phyloP scores from a whole-genome alignment of 2,113 vertebrate species.

The Zootoca vivipara region DNA sequence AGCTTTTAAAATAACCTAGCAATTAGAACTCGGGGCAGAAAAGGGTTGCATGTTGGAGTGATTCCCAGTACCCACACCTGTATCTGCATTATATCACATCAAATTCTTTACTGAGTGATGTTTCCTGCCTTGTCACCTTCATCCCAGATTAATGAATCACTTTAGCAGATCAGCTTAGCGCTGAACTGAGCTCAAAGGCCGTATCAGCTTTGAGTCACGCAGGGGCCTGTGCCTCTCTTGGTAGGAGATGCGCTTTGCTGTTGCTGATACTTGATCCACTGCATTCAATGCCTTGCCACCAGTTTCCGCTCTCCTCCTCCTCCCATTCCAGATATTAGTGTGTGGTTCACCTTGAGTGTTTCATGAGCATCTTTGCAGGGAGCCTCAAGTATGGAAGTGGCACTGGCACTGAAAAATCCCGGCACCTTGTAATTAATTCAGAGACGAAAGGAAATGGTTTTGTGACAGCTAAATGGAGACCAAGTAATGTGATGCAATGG shows the following conservation, averaged over 20 bases:
- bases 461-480: conserved; percentile 69
- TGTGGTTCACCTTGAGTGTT: conserved; percentile 55
- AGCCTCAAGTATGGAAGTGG: conserved; percentile 36
- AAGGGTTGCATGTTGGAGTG: conserved; percentile 33
- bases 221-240: conserved; percentile 59
- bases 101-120: conserved; percentile 66
- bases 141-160: conserved; percentile 53
- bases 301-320: conserved; percentile 40
- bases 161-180: conserved; percentile 49
- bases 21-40: conserved; percentile 49
- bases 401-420: conserved; percentile 65
- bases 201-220: conserved; percentile 36
- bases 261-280: conserved; percentile 69
- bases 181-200: conserved; percentile 18
- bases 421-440: conserved; percentile 67
- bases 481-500: conserved; percentile 62
- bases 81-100: conserved; percentile 63
- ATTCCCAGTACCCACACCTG: conserved; percentile 55
- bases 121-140: conserved; percentile 64
- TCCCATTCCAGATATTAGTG: conserved; percentile 49
- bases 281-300: conserved; percentile 43
- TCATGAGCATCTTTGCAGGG: conserved; percentile 45
- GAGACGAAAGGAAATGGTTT: conserved; percentile 69
- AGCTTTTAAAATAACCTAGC: conserved; percentile 40
- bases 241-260: conserved; percentile 44